Evolutionary conservation across 1,140 invertebrate genomes (phyloP), one percentile per base, ranked within the genome.

Genomic region (Antheraea mylitta): DNA sequence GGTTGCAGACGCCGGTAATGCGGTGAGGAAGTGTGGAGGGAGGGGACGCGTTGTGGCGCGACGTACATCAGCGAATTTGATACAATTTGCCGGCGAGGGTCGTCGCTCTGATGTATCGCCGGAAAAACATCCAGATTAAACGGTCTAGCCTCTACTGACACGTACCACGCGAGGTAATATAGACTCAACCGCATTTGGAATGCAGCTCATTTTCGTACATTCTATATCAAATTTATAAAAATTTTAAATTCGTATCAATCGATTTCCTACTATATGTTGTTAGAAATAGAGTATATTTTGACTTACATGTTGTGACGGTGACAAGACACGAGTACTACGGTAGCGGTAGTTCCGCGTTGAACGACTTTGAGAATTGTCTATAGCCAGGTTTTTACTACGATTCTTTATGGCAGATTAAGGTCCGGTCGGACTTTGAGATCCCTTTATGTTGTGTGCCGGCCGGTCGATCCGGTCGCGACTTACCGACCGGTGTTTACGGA

Each of bases 371-470:
- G 78, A 81, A 85, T 82, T 72, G 81, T 82, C 71, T 85, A 80
- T 79, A 71, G 79, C 72, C 61, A 73, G 79, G 81, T 79, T 79
- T 79, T 79, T 79, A 79, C 77, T 59, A 72, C 78, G 75, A 82
- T 85, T 85, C 81, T 85, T 83, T 85, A 85, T 80, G 77, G 81
- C 70, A 82, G 81, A 83, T 83, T 83, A 85, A 79, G 78, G 74
- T 53, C 45, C 45, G 16, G 45, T 13, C 45, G 45, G 45, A 53
- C 9, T n/a, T 16, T 13, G 6, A 58, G 67, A 67, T 30, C 70
- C 74, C 68, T 82, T 79, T 82, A 79, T 81, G 77, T 79, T 70
- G 71, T 76, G 67, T 70, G 38, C 10, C 67, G 68, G 72, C 70
- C 75, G n/a, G n/a, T n/a, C n/a, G n/a, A n/a, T n/a, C n/a, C n/a